Evolutionary conservation across 2,113 vertebrate genomes (phyloP).

Genomic region (Sylvia atricapilla): DNA sequence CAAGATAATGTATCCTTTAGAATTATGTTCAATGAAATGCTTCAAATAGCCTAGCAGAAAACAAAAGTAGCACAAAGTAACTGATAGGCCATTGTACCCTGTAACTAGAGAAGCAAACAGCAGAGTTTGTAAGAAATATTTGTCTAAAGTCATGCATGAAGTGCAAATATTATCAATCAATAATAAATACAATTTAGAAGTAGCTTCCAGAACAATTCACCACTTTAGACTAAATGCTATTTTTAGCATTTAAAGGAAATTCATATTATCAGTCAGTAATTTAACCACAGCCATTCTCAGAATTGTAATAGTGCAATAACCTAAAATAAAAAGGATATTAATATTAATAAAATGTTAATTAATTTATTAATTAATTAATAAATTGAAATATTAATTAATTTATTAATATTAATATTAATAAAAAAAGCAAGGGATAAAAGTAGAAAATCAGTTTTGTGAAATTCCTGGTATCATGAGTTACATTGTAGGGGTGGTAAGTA

Average conservation of each 20-base stretch:
- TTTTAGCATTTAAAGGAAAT: background rate
- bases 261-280: background rate
- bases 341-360: no score
- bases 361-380: no score
- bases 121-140: background rate
- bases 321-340: background rate
- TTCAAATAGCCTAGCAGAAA: background rate
- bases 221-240: background rate
- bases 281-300: background rate
- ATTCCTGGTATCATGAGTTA: background rate
- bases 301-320: background rate
- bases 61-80: background rate
- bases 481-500: background rate
- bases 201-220: background rate
- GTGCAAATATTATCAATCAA: background rate
- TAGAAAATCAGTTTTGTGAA: background rate
- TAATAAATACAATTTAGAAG: background rate
- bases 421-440: background rate
- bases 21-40: background rate
- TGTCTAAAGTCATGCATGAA: background rate
- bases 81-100: background rate
- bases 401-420: no score
- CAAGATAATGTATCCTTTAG: background rate
- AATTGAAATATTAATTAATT: no score
- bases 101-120: background rate